Base-by-base conservation (phyloP, 2,888 invertebrate species). In the Argynnis bischoffii region DNA sequence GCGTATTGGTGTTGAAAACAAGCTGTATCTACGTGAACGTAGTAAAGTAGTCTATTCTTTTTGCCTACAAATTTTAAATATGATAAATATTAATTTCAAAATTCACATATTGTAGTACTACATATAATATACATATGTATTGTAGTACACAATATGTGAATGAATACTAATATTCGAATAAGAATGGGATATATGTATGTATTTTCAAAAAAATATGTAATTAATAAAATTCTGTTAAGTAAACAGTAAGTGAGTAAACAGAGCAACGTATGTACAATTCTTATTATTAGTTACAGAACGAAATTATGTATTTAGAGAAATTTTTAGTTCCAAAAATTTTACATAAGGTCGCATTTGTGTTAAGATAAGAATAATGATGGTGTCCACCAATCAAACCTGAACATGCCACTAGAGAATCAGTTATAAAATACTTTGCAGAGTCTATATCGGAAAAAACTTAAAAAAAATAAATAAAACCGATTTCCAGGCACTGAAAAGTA, bases 1-100 rank as follows among this genome's bases (percentile, higher is more conserved):
- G 55, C 95, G 95, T 77, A 95, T 98, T 67, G 97, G 96, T 41
- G 96, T 98, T 11, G 99, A 99, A 89, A 97, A 97, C 79, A 99
- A 99, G 89, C 93, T 97, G 48, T 98, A 99, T 85, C 95, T 97
- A 8, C 93, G 98, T 55, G 99, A 99, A 85, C 94, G 95, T 69
- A 99, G 98, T 85, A 97, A 98, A 89, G 94, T 94, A 82, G n/a
- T 16, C 15, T 59, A 11, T 50, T 48, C 6, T 35, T 35, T 8
- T 35, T 35, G 8, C 8, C 35, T 35, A 35, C 35, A 6, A 6
- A 35, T 53, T 57, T 57, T 3, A 16, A 16, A 18, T 21, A 54
- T 61, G 8, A 35, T 35, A 0, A 26, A 26, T 26, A 26, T 26
- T 3, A 26, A 26, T 26, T 26, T 26, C 4, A 26, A 26, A 35